Percentiles rank a stretch among this genome's conserved stretches.
These are phyloP conservation scores for Oxyruncus cristatus DNA, from an alignment of 2,113 vertebrate species.

Conservation along the genomic window DNA sequence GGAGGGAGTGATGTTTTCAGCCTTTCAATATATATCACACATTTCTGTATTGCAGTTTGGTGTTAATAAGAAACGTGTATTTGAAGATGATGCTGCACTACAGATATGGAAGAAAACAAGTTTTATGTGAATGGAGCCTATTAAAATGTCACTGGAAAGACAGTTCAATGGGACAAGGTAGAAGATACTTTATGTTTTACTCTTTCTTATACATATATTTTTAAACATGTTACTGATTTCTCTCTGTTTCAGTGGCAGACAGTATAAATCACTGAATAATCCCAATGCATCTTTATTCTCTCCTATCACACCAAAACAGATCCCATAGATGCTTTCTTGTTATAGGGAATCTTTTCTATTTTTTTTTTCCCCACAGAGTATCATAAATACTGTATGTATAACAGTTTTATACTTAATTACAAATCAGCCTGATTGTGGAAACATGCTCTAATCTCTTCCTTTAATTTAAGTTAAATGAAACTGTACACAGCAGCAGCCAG, in stretches of 20 bases:
- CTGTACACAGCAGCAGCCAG: not conserved
- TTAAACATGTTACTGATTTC: not conserved
- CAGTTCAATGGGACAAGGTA: not conserved
- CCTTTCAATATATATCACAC: not conserved
- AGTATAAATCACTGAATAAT: not conserved
- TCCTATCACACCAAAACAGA: not conserved
- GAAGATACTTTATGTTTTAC: not conserved
- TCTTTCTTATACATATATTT: not conserved
- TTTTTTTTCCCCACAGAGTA: not conserved
- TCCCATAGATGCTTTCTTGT: not conserved
- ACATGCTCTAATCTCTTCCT: not conserved
- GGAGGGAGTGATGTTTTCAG: not conserved
- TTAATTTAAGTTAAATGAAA: conserved; percentile 36
- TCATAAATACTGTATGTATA: not conserved
- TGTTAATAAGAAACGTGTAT: not conserved
- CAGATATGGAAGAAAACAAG: not conserved
- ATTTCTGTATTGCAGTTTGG: not conserved
- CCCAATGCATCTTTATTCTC: not conserved
- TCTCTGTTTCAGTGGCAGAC: not conserved
- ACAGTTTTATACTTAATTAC: not conserved
- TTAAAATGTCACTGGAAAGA: not conserved
- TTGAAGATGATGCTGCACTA: not conserved
- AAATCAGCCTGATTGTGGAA: conserved; percentile 32
- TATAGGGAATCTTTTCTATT: accelerated
- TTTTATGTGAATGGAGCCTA: not conserved